phyloP scores from a whole-genome alignment of 2,888 invertebrate species.

The Aphidius colemani region DNA sequence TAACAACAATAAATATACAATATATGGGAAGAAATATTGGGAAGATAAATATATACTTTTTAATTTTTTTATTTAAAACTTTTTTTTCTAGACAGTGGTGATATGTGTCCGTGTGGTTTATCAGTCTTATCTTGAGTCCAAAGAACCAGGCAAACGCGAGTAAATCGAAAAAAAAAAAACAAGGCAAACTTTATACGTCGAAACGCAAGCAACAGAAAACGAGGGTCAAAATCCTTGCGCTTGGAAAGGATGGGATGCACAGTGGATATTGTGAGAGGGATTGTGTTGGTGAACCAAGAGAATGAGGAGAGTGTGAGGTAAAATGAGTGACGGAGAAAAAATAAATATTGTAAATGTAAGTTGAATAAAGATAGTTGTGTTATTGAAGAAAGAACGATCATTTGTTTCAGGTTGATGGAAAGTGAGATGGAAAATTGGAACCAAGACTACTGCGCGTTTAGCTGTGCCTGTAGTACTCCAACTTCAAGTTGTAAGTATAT shows the following conservation, averaged over 20 bases:
- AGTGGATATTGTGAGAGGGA: slow-evolving; percentile 25
- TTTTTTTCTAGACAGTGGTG: neutral
- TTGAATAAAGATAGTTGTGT: slow-evolving; percentile 30
- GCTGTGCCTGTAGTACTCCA: slow-evolving; percentile 57
- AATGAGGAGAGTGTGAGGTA: slow-evolving; percentile 35
- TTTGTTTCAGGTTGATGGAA: slow-evolving; percentile 4
- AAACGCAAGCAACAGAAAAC: slow-evolving; percentile 58
- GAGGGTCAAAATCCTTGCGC: slow-evolving; percentile 60
- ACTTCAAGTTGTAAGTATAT: slow-evolving; percentile 30
- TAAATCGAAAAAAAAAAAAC: slow-evolving; percentile 44
- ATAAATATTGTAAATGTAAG: slow-evolving; percentile 33
- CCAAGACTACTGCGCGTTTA: slow-evolving; percentile 57
- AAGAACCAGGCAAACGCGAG: slow-evolving; percentile 5
- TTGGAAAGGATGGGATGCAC: slow-evolving; percentile 45
- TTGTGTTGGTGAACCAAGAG: slow-evolving; percentile 30
- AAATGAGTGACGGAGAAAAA: slow-evolving; percentile 30
- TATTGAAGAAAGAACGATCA: slow-evolving; percentile 26
- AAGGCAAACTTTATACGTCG: slow-evolving; percentile 52
- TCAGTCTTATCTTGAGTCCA: slow-evolving; percentile 48
- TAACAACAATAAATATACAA: neutral
- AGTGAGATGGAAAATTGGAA: slow-evolving; percentile 28
- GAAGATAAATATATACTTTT: slow-evolving; percentile 1
- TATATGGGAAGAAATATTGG: neutral
- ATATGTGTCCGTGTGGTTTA: slow-evolving; percentile 38
- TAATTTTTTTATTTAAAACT: neutral